Evolutionary conservation across 2,797 vertebrate genomes (phyloP), one percentile per base, ranked within the genome.

Genomic region (Pipistrellus nathusii): DNA sequence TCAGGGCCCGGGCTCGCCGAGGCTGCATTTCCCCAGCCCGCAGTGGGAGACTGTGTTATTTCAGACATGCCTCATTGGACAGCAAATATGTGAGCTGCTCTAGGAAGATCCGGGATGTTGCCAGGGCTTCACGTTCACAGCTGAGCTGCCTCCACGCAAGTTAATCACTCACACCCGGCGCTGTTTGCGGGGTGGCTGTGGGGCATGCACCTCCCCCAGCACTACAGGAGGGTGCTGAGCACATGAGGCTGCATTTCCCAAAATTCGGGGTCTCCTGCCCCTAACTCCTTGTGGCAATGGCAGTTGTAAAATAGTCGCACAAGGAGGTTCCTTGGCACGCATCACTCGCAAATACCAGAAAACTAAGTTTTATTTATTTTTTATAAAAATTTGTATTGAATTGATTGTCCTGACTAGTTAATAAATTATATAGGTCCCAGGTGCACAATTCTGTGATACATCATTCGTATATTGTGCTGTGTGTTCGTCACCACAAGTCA

Each of bases 31-130:
- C 62, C 73, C 38, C 62, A 69, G 51, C 84, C 81, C 78, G 13
- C 72, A n/a, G 1, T 20, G 8, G 66, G 25, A 51, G 46, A 59
- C 6, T 18, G 75, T 94, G 68, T 80, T 93, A 77, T 90, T 97
- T 89, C 44, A 91, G 94, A 77, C 46, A 48, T n/a, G 85, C 95
- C 93, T 95, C 30, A 0, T 1, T 83, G 94, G 93, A 77, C 11
- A 11, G 64, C 88, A 86, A 69, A 84, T 72, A 87, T 32, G 85
- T 59, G 46, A 68, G 72, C 80, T 76, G 44, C 92, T 90, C 95
- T 92, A 51, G 15, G 75, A 90, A 84, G 85, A 44, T 94, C 55
- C 10, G 5, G 25, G 72, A 73, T 1, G 25, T 51, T 46, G 27
- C 53, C 20, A 27, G 38, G 32, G 78, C 73, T 94, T 81, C n/a